Evolutionary conservation across 1,140 invertebrate species (phyloP), one percentile per base, ranked within the genome.

Genomic region (Drosophila grimshawi): DNA sequence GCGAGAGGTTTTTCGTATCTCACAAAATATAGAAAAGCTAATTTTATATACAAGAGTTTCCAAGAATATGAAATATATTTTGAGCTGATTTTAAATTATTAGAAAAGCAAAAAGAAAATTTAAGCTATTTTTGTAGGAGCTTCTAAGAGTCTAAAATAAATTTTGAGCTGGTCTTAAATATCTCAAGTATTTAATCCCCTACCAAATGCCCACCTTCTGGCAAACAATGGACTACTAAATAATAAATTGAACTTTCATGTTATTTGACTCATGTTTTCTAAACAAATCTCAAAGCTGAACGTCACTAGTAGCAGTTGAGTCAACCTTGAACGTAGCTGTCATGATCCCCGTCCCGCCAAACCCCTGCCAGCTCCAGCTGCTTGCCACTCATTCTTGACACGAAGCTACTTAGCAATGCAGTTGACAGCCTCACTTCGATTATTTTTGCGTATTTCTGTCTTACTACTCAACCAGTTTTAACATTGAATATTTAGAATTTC

Each of bases 381-480:
- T 19, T 19, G 30, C 6, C 11, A 10, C 4, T 6, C 30, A 51
- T 6, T 5, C 10, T 7, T 68, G 69, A 46, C 63, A 37, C n/a
- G 6, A 45, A 73, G 81, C 81, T 75, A 79, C 79, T 86, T 86
- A 76, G 67, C 68, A 79, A 88, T 86, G 82, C 82, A 86, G 65
- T 66, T 88, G 82, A 86, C 82, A 86, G 82, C 61, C 53, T 56
- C 53, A 68, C 29, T 70, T 65, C 60, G 67, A 68, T 74, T 83
- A 69, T 60, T 79, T 81, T 85, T 75, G 70, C 66, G 66, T 57
- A 55, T 69, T 79, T 68, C 55, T 65, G 59, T 29, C 46, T 68
- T 62, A 49, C 53, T 78, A 67, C 66, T 74, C 60, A 80, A 80
- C 85, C 66, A 74, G 80, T 80, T 88, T 70, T 65, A 85, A 64